phyloP scores from a whole-genome alignment of 2,797 vertebrate genomes.

The Alectoris magna region DNA sequence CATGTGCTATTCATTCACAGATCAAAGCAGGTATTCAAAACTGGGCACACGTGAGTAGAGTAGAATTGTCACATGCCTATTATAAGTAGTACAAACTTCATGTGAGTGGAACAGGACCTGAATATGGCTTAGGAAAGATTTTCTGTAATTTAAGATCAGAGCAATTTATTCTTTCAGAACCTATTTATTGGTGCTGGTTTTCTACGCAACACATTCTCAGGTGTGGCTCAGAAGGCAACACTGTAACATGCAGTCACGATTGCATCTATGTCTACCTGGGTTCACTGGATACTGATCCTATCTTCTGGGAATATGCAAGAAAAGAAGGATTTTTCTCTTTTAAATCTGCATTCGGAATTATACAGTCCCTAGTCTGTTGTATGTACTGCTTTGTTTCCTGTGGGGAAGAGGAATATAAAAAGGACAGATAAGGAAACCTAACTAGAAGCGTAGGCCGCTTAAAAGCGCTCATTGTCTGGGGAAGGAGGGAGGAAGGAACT shows the following conservation, averaged over 20 bases:
- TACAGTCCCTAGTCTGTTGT: slow-evolving; percentile 17
- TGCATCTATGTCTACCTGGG: neutral
- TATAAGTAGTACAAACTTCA: neutral
- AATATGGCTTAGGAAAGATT: neutral
- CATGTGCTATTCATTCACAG: neutral
- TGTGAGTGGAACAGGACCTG: neutral
- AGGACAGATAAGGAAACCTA: slow-evolving; percentile 65
- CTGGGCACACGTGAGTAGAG: neutral
- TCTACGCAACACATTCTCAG: neutral
- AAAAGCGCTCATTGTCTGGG: slow-evolving; percentile 66
- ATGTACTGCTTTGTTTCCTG: slow-evolving; percentile 45
- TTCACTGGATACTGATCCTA: neutral
- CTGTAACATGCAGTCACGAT: rapidly evolving
- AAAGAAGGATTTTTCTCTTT: slow-evolving; percentile 29
- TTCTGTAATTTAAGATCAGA: neutral
- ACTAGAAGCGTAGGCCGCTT: slow-evolving; percentile 63
- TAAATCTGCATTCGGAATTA: slow-evolving; percentile 2
- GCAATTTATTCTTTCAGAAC: neutral
- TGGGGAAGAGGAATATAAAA: slow-evolving; percentile 39
- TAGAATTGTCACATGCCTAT: neutral
- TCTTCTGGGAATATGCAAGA: slow-evolving; percentile 6
- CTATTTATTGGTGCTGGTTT: neutral
- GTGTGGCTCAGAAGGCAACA: neutral
- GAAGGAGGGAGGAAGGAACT: slow-evolving; percentile 66
- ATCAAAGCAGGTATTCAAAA: slow-evolving; percentile 3